These are phyloP conservation scores for Tychaedon coryphoeus DNA, from an alignment of 2,113 vertebrate species.

Conservation along the genomic window DNA sequence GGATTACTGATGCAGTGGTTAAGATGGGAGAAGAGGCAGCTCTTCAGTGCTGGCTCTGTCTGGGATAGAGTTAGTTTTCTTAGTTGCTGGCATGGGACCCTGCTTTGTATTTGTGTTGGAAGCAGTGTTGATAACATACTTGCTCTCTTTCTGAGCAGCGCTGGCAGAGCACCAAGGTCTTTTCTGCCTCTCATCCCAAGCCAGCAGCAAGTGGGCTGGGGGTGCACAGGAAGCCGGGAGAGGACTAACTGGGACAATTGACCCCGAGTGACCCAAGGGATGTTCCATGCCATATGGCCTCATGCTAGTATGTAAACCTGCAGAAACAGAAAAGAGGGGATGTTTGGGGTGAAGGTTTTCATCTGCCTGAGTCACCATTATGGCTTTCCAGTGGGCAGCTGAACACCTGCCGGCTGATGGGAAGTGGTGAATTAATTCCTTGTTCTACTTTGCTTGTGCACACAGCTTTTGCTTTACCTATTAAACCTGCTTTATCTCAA, in stretches of 20 bases:
- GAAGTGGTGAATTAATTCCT: neutral
- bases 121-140: neutral
- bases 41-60: neutral
- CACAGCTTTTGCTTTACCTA: neutral
- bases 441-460: neutral
- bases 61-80: neutral
- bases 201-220: neutral
- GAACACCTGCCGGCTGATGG: neutral
- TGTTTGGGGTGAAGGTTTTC: neutral
- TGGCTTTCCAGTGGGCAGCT: neutral
- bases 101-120: neutral
- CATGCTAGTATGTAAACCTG: neutral
- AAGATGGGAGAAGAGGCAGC: neutral
- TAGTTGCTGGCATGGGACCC: neutral
- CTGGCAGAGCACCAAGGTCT: neutral
- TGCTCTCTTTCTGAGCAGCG: neutral
- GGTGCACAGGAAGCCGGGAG: neutral
- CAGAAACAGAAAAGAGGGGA: too few species aligned
- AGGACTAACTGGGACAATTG: neutral
- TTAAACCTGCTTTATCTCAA: neutral
- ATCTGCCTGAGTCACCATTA: too few species aligned
- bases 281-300: neutral
- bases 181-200: neutral
- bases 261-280: neutral
- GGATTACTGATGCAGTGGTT: neutral